Evolutionary conservation across 2,888 invertebrate species (phyloP), one percentile per base, ranked within the genome.

Genomic region (Bursaphelenchus okinawaensis): DNA sequence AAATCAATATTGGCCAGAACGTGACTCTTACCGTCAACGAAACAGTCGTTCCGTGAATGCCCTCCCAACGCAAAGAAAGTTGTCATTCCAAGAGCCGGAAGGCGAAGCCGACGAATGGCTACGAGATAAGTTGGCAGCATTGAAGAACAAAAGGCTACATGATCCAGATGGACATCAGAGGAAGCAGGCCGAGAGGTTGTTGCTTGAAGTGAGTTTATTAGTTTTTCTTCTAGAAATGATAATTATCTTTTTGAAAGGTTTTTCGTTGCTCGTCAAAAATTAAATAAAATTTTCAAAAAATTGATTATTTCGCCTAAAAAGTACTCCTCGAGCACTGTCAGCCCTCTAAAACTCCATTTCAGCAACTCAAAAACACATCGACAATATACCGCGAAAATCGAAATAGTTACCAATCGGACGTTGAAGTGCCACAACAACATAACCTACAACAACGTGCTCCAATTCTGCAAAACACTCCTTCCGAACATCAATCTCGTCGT

Each of bases 101-200:
- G 69, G 75, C 3, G 66, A 69, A 7, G 69, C 79, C 7, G 82
- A 82, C 57, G 74, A 77, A 51, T 82, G 82, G 82, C 72, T 82
- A 51, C 70, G 66, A 60, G 70, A 69, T 22, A 79, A 80, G 63
- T 63, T 80, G 65, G 70, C 70, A 27, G 66, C 71, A n/a, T 72
- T 82, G 19, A 67, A 67, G 19, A 67, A 73, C 40, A 75, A 77
- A 51, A 57, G 76, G 7, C 70, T 74, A 50, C 70, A 73, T 50
- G 76, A 78, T 62, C 80, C 79, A 16, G 63, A 80, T 78, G 67
- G 83, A 77, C 27, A 24, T 19, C 29, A 50, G 7, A 55, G 67
- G 23, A 52, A 61, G 23, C 60, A 71, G 23, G 55, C 71, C 78
- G 77, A 85, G 79, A 71, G 84, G 82, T 70, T 83, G 80, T 24